Evolutionary conservation across 37 sponge, comb jelly and placozoan genomes (phyloP).

Genomic region (Diacarnus erythraeanus): DNA sequence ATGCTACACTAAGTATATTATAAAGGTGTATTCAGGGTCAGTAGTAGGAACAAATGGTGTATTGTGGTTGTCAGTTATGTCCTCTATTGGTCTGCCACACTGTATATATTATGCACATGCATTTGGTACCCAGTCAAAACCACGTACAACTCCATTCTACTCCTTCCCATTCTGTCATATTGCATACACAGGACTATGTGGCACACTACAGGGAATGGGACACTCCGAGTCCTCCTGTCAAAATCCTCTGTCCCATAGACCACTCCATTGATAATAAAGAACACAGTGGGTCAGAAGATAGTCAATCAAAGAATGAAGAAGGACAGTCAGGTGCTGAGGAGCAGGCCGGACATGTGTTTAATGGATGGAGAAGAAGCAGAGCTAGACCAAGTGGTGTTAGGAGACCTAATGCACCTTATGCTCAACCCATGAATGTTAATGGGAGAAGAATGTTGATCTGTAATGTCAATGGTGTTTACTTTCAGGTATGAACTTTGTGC

Average conservation of each 20-base stretch:
- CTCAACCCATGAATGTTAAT: background rate
- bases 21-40: too few relatives aligned
- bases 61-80: background rate
- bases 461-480: constrained; percentile 51
- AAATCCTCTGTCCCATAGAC: constrained; percentile 55
- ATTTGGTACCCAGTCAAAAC: background rate
- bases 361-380: background rate
- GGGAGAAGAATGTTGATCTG: constrained; percentile 40
- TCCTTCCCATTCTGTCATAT: too few relatives aligned
- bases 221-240: constrained; percentile 8
- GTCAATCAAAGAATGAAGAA: background rate
- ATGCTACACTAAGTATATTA: too few relatives aligned
- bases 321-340: background rate
- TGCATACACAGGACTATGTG: constrained; percentile 34
- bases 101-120: background rate
- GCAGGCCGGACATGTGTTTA: background rate
- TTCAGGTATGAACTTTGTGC: constrained; percentile 30
- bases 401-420: background rate
- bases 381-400: background rate
- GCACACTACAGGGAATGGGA: constrained; percentile 38
- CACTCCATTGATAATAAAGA: background rate
- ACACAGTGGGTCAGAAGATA: background rate
- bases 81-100: background rate
- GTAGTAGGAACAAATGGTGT: too few relatives aligned
- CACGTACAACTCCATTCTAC: background rate